These are phyloP conservation scores for Ellobius talpinus DNA, from an alignment of 2,113 vertebrate genomes.

Conservation along the genomic window DNA sequence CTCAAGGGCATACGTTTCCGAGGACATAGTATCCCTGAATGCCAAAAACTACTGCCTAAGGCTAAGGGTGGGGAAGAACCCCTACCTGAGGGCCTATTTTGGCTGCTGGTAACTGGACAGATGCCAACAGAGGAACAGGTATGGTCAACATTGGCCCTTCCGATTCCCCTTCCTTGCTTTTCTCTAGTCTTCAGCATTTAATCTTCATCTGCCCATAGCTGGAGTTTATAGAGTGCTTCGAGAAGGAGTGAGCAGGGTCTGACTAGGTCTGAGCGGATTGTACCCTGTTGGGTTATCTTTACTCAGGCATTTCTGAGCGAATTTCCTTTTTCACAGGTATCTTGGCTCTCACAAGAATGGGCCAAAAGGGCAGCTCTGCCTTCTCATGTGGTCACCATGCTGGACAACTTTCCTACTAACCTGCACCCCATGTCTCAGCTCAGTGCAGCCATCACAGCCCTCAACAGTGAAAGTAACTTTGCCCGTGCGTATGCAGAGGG, in stretches of 20 bases:
- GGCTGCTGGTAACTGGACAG: conserved; percentile 96
- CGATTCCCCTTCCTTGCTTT: not conserved
- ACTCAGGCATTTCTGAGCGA: not conserved
- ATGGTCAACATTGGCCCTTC: conserved; percentile 6
- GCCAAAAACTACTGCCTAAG: conserved; percentile 95
- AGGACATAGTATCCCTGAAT: conserved; percentile 98
- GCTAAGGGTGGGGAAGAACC: conserved; percentile 95
- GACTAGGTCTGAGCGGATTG: not conserved
- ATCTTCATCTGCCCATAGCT: not conserved
- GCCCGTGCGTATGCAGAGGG: conserved; percentile 96
- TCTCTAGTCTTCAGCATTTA: conserved; percentile 31
- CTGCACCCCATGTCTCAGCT: conserved; percentile 99
- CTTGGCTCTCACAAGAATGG: conserved; percentile 97
- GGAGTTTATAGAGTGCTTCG: not conserved
- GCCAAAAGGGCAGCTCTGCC: conserved; percentile 96
- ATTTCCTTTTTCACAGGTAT: conserved; percentile 86
- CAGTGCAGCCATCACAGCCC: conserved; percentile 96
- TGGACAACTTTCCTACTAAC: conserved; percentile 99
- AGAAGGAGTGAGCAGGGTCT: conserved; percentile 38
- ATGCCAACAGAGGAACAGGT: conserved; percentile 97
- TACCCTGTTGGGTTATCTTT: not conserved
- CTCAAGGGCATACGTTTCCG: conserved; percentile 97
- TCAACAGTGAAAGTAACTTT: conserved; percentile 98
- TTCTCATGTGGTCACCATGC: conserved; percentile 98
- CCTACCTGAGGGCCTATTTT: conserved; percentile 96